A percentile compares a stretch with the other conserved stretches of the same genome.
These are phyloP conservation scores for Dinomys branickii DNA, from an alignment of 2,113 vertebrate genomes.

Conservation along the genomic window DNA sequence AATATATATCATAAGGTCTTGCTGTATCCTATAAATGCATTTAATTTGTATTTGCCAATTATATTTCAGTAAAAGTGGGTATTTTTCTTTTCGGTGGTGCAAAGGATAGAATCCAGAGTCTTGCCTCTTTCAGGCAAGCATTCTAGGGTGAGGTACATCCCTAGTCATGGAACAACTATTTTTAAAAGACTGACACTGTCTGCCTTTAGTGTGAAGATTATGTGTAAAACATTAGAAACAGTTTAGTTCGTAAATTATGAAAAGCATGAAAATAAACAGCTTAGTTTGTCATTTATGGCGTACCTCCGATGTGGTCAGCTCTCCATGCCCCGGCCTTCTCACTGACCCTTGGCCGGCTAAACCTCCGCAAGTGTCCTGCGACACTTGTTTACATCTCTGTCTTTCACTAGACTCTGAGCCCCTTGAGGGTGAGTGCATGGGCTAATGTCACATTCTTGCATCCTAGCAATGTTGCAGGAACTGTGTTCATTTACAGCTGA, in stretches of 20 bases:
- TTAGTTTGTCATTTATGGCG: not conserved
- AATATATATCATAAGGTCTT: not conserved
- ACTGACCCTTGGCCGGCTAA: not conserved
- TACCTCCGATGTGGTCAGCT: not conserved
- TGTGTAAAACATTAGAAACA: not conserved
- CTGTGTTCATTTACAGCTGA: not conserved
- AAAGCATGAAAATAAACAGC: no score
- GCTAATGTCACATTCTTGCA: not conserved
- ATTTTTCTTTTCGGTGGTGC: not conserved
- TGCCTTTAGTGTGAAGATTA: not conserved
- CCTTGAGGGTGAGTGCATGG: not conserved
- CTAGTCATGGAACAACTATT: not conserved
- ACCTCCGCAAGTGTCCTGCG: not conserved
- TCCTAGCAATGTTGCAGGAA: not conserved
- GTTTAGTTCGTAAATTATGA: not conserved
- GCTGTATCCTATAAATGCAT: not conserved
- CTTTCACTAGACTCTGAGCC: not conserved
- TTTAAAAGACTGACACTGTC: not conserved
- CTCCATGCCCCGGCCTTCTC: not conserved
- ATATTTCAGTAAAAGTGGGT: not conserved
- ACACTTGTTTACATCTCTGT: conserved; percentile 16
- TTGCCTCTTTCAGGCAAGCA: not conserved
- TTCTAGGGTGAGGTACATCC: not conserved
- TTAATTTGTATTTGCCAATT: not conserved
- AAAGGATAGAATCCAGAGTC: not conserved